Evolutionary conservation across 2,888 invertebrate genomes (phyloP).

Genomic region (Eremobia ochroleuca): DNA sequence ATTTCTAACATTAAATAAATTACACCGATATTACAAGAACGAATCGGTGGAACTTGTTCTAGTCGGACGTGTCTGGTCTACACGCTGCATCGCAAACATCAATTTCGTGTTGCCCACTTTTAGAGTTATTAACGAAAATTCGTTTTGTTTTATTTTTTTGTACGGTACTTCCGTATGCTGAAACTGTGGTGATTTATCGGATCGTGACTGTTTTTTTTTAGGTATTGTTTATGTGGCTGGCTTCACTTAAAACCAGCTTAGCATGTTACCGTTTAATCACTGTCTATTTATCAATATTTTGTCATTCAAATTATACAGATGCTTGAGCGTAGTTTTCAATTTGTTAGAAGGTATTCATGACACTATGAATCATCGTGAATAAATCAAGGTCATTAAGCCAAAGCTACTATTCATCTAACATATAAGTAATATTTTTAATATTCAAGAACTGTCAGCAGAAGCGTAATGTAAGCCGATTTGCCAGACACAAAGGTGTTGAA

Average conservation of each 20-base stretch:
- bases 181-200: slow-evolving; percentile 50
- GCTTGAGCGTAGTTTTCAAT: slow-evolving; percentile 20
- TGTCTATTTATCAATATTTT: slow-evolving; percentile 48
- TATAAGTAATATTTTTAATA: slow-evolving; percentile 9
- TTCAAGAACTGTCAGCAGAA: slow-evolving; percentile 32
- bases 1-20: slow-evolving; percentile 91
- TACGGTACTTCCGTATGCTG: slow-evolving; percentile 35
- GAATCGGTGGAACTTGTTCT: slow-evolving; percentile 88
- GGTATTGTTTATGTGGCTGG: slow-evolving; percentile 19
- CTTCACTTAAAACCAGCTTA: slow-evolving; percentile 20
- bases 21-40: slow-evolving; percentile 90
- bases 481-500: slow-evolving; percentile 41
- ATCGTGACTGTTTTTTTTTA: slow-evolving; percentile 32
- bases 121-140: slow-evolving; percentile 67
- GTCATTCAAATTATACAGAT: slow-evolving; percentile 33
- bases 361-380: slow-evolving; percentile 33
- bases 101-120: slow-evolving; percentile 80
- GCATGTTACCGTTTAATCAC: slow-evolving; percentile 25
- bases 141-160: slow-evolving; percentile 58
- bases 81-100: slow-evolving; percentile 84
- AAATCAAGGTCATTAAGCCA: slow-evolving; percentile 35
- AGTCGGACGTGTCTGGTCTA: slow-evolving; percentile 84
- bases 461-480: slow-evolving; percentile 52
- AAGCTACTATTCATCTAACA: slow-evolving; percentile 10
- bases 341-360: slow-evolving; percentile 4